phyloP scores from a whole-genome alignment of 2,888 invertebrate genomes.

The Latrodectus hesperus region DNA sequence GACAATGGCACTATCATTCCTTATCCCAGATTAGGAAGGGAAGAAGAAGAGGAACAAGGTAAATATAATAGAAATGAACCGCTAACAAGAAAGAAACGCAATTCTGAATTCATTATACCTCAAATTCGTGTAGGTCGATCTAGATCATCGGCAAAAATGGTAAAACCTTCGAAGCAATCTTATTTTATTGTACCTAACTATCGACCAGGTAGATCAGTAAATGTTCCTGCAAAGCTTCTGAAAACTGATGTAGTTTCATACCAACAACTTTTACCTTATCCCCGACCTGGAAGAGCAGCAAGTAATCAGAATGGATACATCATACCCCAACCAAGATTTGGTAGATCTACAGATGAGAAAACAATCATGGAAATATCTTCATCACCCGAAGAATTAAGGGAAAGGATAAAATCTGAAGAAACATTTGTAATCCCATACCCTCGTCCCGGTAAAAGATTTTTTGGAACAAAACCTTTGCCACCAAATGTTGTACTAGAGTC shows the following conservation, averaged over 20 bases:
- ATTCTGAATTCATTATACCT: constrained; percentile 25
- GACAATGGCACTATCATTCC: constrained; percentile 18
- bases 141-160: background rate
- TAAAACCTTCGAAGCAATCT: background rate
- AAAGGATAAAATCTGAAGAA: background rate
- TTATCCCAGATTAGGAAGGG: constrained; percentile 4
- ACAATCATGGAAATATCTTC: background rate
- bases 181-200: constrained; percentile 44
- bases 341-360: constrained; percentile 8
- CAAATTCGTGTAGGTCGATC: constrained; percentile 48
- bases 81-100: background rate
- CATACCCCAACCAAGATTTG: background rate
- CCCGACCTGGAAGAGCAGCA: constrained; percentile 16
- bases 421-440: constrained; percentile 28
- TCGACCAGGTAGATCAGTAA: constrained; percentile 46
- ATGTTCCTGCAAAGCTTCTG: background rate
- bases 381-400: background rate
- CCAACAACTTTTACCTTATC: constrained; percentile 17
- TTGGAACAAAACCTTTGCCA: background rate
- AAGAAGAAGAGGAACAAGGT: background rate
- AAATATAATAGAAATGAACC: background rate
- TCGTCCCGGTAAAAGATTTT: constrained; percentile 21
- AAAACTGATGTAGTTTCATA: background rate
- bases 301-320: background rate
- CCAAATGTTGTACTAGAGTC: background rate